Conservation (phyloP, 2,888 invertebrate genomes). For the Apotomis capreana region DNA sequence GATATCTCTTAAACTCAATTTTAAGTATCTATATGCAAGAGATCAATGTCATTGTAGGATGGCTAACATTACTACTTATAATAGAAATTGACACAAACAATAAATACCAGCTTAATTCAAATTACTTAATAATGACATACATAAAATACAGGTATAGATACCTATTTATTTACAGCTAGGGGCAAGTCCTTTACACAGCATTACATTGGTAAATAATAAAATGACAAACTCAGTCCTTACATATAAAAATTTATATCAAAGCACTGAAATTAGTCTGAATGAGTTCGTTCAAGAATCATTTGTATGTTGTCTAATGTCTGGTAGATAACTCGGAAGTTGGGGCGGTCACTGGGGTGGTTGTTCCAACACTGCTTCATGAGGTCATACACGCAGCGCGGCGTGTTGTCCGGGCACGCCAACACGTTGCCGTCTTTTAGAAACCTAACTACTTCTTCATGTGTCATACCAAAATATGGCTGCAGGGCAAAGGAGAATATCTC, state of each 20-base stretch:
- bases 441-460: slow-evolving; percentile 97
- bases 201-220: slow-evolving; percentile 40
- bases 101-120: slow-evolving; percentile 40
- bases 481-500: slow-evolving; percentile 98
- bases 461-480: slow-evolving; percentile 98
- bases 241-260: slow-evolving; percentile 28
- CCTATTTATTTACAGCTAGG: slow-evolving; percentile 43
- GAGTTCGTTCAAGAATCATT: slow-evolving; percentile 77
- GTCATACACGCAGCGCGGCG: slow-evolving; percentile 93
- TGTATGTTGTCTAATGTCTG: slow-evolving; percentile 89
- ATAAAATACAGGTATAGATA: slow-evolving; percentile 33
- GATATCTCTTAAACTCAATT: not conserved
- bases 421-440: slow-evolving; percentile 97
- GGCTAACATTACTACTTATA: slow-evolving; percentile 39
- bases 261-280: slow-evolving; percentile 63
- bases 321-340: slow-evolving; percentile 92
- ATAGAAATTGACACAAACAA: slow-evolving; percentile 46
- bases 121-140: slow-evolving; percentile 37
- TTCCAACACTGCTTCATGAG: slow-evolving; percentile 98
- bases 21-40: slow-evolving; percentile 29
- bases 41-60: slow-evolving; percentile 20
- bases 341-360: slow-evolving; percentile 91
- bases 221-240: slow-evolving; percentile 45
- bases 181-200: slow-evolving; percentile 43
- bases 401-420: slow-evolving; percentile 94